Conservation (phyloP, 2,888 invertebrate genomes). For the Cephus spinipes region DNA sequence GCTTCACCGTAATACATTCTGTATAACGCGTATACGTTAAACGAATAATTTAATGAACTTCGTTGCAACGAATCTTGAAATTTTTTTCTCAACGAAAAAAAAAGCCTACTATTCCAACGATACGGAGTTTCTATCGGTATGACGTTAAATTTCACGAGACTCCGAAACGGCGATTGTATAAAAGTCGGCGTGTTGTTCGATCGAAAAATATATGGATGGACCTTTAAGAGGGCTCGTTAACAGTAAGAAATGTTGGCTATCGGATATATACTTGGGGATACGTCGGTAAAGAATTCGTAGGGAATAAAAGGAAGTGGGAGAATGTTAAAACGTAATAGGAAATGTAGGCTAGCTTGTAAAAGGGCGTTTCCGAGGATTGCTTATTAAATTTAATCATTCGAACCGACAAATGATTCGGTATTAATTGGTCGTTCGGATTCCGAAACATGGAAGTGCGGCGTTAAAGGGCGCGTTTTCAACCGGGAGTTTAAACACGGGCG, state of each 20-base stretch:
- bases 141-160: background rate
- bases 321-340: background rate
- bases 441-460: background rate
- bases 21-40: background rate
- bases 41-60: background rate
- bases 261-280: background rate
- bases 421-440: conserved; percentile 27
- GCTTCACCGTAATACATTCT: background rate
- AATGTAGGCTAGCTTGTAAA: background rate
- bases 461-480: background rate
- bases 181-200: background rate
- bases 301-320: background rate
- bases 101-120: background rate
- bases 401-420: conserved; percentile 32
- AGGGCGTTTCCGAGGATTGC: conserved; percentile 12
- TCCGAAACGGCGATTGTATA: background rate
- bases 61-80: background rate
- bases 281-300: background rate
- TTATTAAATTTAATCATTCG: conserved; percentile 34
- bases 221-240: background rate
- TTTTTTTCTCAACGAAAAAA: background rate
- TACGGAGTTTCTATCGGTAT: background rate
- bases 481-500: background rate
- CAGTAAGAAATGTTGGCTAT: background rate
- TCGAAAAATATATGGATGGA: background rate